Conservation (phyloP, 92 coral and sea anemone species). For the Parazoanthus swiftii region DNA sequence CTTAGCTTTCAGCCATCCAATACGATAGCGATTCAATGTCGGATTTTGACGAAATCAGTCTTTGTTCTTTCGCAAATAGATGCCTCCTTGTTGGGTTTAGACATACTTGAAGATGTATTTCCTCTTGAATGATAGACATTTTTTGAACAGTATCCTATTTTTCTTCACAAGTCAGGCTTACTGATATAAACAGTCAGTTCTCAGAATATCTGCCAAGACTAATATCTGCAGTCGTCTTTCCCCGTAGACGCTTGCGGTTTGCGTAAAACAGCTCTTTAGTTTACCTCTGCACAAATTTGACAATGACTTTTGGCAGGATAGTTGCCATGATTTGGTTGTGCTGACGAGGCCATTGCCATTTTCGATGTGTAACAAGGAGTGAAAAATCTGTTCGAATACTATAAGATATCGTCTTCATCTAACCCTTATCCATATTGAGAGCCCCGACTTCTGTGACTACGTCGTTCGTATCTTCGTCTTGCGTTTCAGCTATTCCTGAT, state of each 20-base stretch:
- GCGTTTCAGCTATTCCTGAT: background rate
- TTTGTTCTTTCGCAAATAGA: too few species aligned
- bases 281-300: conserved; percentile 32
- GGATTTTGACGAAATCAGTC: too few species aligned
- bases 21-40: too few species aligned
- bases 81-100: too few species aligned
- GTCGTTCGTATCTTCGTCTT: conserved; percentile 10
- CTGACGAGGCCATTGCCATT: background rate
- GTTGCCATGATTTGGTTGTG: background rate
- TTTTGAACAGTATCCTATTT: conserved; percentile 25
- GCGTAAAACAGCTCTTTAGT: conserved; percentile 37
- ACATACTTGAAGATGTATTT: too few species aligned
- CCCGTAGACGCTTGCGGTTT: conserved; percentile 35
- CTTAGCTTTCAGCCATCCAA: too few species aligned
- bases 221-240: conserved; percentile 32
- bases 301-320: conserved; percentile 26
- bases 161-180: conserved; percentile 18
- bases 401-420: conserved; percentile 12
- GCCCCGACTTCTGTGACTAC: conserved; percentile 20
- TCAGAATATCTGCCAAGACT: conserved; percentile 25
- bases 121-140: background rate
- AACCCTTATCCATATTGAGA: background rate
- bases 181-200: conserved; percentile 29
- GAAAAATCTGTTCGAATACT: conserved; percentile 11
- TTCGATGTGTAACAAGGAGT: background rate